A percentile compares a stretch with the other conserved stretches of the same genome.
These are phyloP conservation scores for Acrocephalus scirpaceus DNA, from an alignment of 2,797 vertebrate genomes.

Conservation along the genomic window DNA sequence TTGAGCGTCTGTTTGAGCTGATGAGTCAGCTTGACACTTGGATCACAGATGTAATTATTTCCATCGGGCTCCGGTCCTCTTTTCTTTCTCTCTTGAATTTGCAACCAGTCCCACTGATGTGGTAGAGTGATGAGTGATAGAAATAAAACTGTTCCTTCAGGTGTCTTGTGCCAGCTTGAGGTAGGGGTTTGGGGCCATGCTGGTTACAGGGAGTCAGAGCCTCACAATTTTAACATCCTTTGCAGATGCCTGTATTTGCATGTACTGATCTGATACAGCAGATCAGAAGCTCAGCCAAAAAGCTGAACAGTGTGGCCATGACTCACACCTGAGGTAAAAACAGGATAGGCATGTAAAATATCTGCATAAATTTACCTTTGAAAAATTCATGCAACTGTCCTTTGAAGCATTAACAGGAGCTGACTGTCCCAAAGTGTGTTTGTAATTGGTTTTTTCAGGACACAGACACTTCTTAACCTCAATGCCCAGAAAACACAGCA, in stretches of 20 bases:
- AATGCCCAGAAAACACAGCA: slow-evolving; percentile 10
- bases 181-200: neutral
- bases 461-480: slow-evolving; percentile 1
- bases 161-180: neutral
- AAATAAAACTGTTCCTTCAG: neutral
- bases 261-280: neutral
- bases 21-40: neutral
- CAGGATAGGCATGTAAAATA: neutral
- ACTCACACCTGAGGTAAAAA: neutral
- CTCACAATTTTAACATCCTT: neutral
- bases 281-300: neutral
- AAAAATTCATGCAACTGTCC: neutral
- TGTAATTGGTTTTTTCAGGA: neutral
- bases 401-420: slow-evolving; percentile 15
- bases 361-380: neutral
- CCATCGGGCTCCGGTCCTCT: fast-evolving
- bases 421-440: neutral
- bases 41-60: neutral
- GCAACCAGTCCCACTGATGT: neutral
- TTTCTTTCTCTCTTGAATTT: neutral
- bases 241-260: neutral
- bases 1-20: neutral
- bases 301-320: neutral
- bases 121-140: neutral
- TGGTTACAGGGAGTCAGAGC: neutral